Percentiles rank a stretch among this genome's conserved stretches.
phyloP scores from a whole-genome alignment of 2,113 vertebrate genomes.

The Lagenorhynchus albirostris region DNA sequence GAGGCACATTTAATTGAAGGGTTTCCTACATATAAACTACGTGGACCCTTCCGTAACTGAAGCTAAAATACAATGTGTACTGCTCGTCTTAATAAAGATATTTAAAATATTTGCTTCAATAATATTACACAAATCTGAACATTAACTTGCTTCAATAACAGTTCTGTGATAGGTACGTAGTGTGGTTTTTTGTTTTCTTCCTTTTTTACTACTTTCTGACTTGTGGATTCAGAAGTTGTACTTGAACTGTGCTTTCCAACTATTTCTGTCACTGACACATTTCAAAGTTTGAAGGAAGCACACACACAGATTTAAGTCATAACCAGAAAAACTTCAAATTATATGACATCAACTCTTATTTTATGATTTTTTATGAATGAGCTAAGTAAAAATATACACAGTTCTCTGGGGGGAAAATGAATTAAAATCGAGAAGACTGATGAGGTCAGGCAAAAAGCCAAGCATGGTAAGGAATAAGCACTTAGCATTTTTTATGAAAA shows the following conservation, averaged over 20 bases:
- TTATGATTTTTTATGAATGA: background rate
- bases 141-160: background rate
- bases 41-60: background rate
- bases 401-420: background rate
- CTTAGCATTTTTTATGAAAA: background rate
- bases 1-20: background rate
- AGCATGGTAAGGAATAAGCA: background rate
- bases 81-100: background rate
- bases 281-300: background rate
- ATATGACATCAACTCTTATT: background rate
- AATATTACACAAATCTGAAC: background rate
- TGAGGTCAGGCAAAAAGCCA: constrained; percentile 31
- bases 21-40: background rate
- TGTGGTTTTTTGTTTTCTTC: background rate
- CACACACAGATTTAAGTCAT: background rate
- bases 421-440: background rate
- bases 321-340: background rate
- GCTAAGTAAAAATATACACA: background rate
- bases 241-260: background rate
- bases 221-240: background rate
- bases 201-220: background rate
- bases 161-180: background rate
- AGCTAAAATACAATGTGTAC: background rate
- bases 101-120: background rate
- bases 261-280: background rate